A percentile compares a stretch with the other conserved stretches of the same genome.
phyloP scores from a whole-genome alignment of 2,113 vertebrate species.

The Aplodontia rufa region DNA sequence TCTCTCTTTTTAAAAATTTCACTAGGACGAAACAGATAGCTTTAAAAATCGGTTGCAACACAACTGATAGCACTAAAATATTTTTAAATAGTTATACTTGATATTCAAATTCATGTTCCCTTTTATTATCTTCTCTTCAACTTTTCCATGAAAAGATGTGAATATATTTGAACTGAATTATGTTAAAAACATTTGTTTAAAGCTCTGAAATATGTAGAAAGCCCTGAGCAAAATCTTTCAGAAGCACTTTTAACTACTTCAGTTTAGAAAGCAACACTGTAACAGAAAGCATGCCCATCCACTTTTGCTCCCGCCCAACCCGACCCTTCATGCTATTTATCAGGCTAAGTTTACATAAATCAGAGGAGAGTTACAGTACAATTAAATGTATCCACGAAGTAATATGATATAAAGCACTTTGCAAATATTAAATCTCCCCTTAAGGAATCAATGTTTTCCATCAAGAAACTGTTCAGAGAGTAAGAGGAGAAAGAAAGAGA shows the following conservation, averaged over 20 bases:
- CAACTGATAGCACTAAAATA: background rate
- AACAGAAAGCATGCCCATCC: background rate
- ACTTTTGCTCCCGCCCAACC: background rate
- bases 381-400: conserved; percentile 65
- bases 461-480: conserved; percentile 17
- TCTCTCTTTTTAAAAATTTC: conserved; percentile 47
- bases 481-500: background rate
- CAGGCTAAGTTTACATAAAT: conserved; percentile 58
- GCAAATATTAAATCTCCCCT: conserved; percentile 72
- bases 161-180: conserved; percentile 4
- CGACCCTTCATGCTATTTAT: conserved; percentile 31
- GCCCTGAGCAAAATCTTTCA: conserved; percentile 49
- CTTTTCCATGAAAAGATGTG: conserved; percentile 27
- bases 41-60: background rate
- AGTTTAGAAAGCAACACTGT: background rate
- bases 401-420: conserved; percentile 76
- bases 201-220: conserved; percentile 41
- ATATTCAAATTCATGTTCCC: background rate
- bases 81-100: background rate
- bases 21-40: background rate
- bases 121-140: background rate
- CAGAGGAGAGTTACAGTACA: conserved; percentile 57
- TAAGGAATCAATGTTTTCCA: conserved; percentile 60
- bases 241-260: background rate
- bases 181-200: conserved; percentile 4